phyloP scores from a whole-genome alignment of 2,113 vertebrate genomes.

The Psammodynastes pulverulentus region DNA sequence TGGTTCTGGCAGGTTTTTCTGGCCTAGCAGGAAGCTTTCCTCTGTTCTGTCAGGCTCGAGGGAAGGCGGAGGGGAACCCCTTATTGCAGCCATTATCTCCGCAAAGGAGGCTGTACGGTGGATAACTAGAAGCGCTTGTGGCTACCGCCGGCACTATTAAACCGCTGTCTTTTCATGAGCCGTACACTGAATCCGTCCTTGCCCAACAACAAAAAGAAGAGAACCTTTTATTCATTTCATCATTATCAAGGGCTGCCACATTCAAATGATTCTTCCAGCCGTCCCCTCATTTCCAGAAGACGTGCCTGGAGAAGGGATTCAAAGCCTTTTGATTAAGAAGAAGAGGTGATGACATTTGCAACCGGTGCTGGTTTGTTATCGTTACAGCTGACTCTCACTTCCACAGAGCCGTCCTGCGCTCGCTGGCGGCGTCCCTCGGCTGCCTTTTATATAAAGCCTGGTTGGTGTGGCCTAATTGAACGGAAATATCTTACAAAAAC shows the following conservation, averaged over 20 bases:
- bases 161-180: constrained; percentile 66
- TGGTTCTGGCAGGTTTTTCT: background rate
- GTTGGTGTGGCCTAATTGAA: constrained; percentile 69
- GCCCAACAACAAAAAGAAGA: constrained; percentile 54
- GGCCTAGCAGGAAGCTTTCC: background rate
- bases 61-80: constrained; percentile 52
- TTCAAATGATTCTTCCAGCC: constrained; percentile 70
- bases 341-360: constrained; percentile 70
- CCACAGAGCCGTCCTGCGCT: constrained; percentile 54
- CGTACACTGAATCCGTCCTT: constrained; percentile 67
- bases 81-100: constrained; percentile 54
- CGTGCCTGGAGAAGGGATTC: constrained; percentile 66
- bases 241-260: constrained; percentile 72
- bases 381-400: constrained; percentile 68
- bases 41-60: background rate
- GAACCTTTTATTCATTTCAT: constrained; percentile 71
- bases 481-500: constrained; percentile 70
- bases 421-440: constrained; percentile 51
- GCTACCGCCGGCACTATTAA: constrained; percentile 57
- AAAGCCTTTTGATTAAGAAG: constrained; percentile 74
- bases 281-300: constrained; percentile 68
- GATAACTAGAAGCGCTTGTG: constrained; percentile 66
- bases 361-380: constrained; percentile 69
- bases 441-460: constrained; percentile 69
- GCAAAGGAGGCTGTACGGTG: constrained; percentile 35